Evolutionary conservation across 2,888 invertebrate genomes (phyloP), one percentile per base, ranked within the genome.

Genomic region (Drosophila formosana): DNA sequence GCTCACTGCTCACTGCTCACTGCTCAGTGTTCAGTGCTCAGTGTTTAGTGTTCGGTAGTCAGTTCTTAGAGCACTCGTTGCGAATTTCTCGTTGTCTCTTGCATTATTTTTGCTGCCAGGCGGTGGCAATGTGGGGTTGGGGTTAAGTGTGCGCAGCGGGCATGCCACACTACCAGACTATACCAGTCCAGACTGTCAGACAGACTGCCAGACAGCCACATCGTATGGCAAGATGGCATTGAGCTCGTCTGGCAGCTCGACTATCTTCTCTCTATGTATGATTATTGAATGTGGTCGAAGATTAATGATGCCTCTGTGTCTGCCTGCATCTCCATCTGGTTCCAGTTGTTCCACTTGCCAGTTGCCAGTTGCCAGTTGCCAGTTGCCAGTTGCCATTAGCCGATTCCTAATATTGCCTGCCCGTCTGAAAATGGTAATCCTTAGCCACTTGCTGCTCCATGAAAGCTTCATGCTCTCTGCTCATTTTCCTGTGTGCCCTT

Each of bases 261-360:
- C 69, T 75, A 77, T 72, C 73, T 77, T 60, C 64, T 66, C 62
- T 51, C 78, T 56, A 77, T 80, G 75, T 72, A 82, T 87, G 89
- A 88, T 88, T 88, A 89, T 88, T 89, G 89, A 89, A 84, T 88
- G 90, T 71, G 90, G 88, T 89, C 78, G 85, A 87, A 89, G 89
- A 89, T 89, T 89, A 89, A 89, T 89, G 87, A 79, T 78, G 71
- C 73, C 62, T 46, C 52, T 37, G 34, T 45, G 28, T 23, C 13
- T 57, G 13, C 11, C 30, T 45, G 13, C n/a, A 32, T 45, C 62
- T 55, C 18, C 50, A 34, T 18, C 47, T 52, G 52, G 6, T 55
- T 3, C 28, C 7, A 6, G 23, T 50, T 37, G 45, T 55, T 30
- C 25, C 47, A 30, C 9, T 11, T 34, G 34, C 34, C 51, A n/a